A percentile compares a stretch with the other conserved stretches of the same genome.
phyloP scores from a whole-genome alignment of 2,888 invertebrate species.

The Melieria picta region DNA sequence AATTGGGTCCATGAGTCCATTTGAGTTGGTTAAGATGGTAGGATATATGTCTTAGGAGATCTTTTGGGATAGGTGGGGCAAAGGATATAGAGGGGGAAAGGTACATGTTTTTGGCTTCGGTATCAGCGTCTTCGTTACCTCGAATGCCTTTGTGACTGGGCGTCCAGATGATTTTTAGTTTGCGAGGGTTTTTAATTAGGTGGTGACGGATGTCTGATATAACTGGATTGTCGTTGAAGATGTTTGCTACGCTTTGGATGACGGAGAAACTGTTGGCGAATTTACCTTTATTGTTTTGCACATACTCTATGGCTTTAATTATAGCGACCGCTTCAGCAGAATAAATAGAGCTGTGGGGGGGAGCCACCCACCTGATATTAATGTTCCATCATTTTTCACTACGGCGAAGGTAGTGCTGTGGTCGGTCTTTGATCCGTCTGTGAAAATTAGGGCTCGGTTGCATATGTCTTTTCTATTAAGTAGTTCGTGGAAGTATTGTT shows the following conservation, averaged over 20 bases:
- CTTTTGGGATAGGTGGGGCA: too few species aligned
- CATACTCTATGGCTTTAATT: conserved; percentile 18
- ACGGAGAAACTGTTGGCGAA: conserved; percentile 30
- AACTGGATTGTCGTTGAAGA: conserved; percentile 21
- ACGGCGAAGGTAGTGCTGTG: too few species aligned
- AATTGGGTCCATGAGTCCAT: too few species aligned
- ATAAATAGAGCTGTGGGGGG: conserved; percentile 30
- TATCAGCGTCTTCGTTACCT: conserved; percentile 24
- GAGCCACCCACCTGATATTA: conserved; percentile 16
- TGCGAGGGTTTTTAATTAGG: conserved; percentile 14
- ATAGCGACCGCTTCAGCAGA: conserved; percentile 33
- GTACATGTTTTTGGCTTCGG: neutral
- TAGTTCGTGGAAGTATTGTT: too few species aligned
- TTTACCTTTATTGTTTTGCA: conserved; percentile 21
- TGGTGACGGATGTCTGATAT: conserved; percentile 21
- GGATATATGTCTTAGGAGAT: too few species aligned
- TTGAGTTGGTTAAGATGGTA: too few species aligned
- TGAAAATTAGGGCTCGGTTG: too few species aligned
- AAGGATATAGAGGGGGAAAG: too few species aligned
- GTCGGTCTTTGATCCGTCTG: too few species aligned
- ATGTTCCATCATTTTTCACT: conserved; percentile 12
- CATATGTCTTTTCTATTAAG: too few species aligned
- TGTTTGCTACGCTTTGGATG: conserved; percentile 27
- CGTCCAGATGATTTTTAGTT: conserved; percentile 16
- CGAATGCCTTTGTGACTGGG: conserved; percentile 29